Evolutionary conservation across 2,888 invertebrate genomes (phyloP), one percentile per base, ranked within the genome.

Genomic region (Oscheius sp.): DNA sequence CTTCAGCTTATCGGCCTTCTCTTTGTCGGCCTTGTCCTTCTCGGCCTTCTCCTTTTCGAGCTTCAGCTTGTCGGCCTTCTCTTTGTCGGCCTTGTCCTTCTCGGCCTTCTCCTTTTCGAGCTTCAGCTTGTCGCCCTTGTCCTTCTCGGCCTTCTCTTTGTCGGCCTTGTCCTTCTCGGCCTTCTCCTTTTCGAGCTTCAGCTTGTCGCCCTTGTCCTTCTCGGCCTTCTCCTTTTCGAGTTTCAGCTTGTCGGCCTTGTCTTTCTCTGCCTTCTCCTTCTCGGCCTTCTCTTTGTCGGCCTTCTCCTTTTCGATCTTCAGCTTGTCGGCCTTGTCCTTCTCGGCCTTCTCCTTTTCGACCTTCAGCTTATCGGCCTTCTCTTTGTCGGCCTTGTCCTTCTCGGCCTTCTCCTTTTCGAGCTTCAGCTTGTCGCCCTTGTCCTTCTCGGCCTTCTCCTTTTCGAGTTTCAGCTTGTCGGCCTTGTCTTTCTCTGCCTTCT

Each of bases 91-190:
- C 59, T 59, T 59, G 41, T 59, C 59, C 41, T 59, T 59, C 41
- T 59, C 59, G n/a, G 59, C 59, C 59, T 59, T 59, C 41, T 59
- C 59, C n/a, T 59, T 59, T 35, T 59, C 59, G 12, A 35, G 2
- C 41, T 59, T 59, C 41, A 7, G 6, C 41, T 59, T 59, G 9
- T 59, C 59, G 21, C 6, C 29, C 35, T 59, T 59, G 18, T 27
- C 27, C 59, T 59, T 59, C 12, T 59, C 59, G 59, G 59, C 16
- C 59, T 59, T 59, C 2, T 35, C 35, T 18, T 59, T 59, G 2
- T 59, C 59, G 18, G 43, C 59, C 59, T 59, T 59, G 59, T 59
- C 59, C 59, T 59, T 59, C 41, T 59, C 59, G 23, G 21, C 59
- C 59, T 59, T 59, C n/a, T 59, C 59, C 21, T 59, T 59, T 27